Conservation (phyloP, 2,888 invertebrate genomes). For the Calameuta filiformis region DNA sequence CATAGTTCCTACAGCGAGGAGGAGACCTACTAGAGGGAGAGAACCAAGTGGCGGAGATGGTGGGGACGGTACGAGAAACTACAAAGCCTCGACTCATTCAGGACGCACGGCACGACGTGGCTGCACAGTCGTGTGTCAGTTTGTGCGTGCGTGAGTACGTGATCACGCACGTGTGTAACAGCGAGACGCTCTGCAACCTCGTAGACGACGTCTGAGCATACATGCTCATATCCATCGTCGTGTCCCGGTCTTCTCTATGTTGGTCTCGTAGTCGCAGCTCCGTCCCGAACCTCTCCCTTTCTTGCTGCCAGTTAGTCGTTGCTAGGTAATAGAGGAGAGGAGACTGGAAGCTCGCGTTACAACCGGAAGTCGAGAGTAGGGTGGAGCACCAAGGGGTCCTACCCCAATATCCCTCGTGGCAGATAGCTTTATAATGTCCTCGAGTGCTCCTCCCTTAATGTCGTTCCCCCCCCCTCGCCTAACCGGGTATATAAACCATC, state of each 20-base stretch:
- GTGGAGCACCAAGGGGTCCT: slow-evolving; percentile 44
- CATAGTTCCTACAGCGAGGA: slow-evolving; percentile 34
- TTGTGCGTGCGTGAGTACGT: slow-evolving; percentile 16
- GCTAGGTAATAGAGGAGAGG: slow-evolving; percentile 4
- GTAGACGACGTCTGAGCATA: neutral
- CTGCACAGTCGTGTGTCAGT: slow-evolving; percentile 11
- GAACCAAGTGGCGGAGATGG: neutral
- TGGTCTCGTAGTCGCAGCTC: neutral
- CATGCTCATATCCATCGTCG: neutral
- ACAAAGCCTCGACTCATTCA: slow-evolving; percentile 43
- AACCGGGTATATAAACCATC: slow-evolving; percentile 39
- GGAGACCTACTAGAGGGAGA: neutral
- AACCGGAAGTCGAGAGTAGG: slow-evolving; percentile 60
- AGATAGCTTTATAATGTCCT: slow-evolving; percentile 59
- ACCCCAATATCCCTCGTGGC: slow-evolving; percentile 45
- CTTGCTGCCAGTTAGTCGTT: neutral
- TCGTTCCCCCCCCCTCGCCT: slow-evolving; percentile 40
- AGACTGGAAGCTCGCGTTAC: slow-evolving; percentile 54
- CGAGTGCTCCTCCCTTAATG: slow-evolving; percentile 58
- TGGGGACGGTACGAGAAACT: slow-evolving; percentile 4
- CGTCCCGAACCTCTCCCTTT: neutral
- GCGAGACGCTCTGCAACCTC: neutral
- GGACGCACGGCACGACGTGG: slow-evolving; percentile 47
- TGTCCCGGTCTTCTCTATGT: neutral
- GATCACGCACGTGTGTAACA: neutral